A percentile compares a stretch with the other conserved stretches of the same genome.
phyloP scores from a whole-genome alignment of 2,888 invertebrate species.

The Nephrotoma guestfalica region DNA sequence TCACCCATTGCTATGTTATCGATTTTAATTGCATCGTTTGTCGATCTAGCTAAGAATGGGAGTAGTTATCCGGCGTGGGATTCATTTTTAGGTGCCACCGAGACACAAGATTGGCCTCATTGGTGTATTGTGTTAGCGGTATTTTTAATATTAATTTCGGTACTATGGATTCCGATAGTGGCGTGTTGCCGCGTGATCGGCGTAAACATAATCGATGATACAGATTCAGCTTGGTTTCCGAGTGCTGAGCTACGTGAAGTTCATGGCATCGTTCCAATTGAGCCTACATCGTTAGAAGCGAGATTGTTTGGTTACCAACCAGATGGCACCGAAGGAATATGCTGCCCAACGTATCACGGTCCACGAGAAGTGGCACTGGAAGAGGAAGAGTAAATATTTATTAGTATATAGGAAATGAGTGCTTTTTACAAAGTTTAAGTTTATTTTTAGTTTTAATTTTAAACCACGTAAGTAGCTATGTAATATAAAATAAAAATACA shows the following conservation, averaged over 20 bases:
- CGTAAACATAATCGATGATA: constrained; percentile 67
- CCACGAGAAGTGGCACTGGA: constrained; percentile 31
- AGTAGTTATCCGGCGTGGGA: constrained; percentile 81
- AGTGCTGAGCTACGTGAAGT: constrained; percentile 77
- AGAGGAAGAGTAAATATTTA: constrained; percentile 21
- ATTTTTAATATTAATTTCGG: constrained; percentile 59
- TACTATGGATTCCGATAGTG: constrained; percentile 75
- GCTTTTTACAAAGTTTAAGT: neutral
- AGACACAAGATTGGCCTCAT: constrained; percentile 68
- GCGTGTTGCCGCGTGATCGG: constrained; percentile 63
- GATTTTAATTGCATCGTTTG: constrained; percentile 69
- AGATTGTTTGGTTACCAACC: constrained; percentile 69
- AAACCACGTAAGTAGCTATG: neutral
- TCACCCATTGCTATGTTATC: constrained; percentile 80
- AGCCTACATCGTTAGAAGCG: constrained; percentile 62
- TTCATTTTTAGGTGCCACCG: constrained; percentile 52
- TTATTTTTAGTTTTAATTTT: neutral
- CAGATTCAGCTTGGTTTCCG: constrained; percentile 87
- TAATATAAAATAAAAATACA: neutral
- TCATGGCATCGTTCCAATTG: constrained; percentile 74
- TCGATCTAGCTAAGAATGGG: constrained; percentile 64
- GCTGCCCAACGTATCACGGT: constrained; percentile 48
- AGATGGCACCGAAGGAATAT: constrained; percentile 70
- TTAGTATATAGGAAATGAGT: neutral
- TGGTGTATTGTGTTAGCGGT: constrained; percentile 69